Evolutionary conservation across 1,140 invertebrate genomes (phyloP), one percentile per base, ranked within the genome.

Genomic region (Cyphomyrmex costatus): DNA sequence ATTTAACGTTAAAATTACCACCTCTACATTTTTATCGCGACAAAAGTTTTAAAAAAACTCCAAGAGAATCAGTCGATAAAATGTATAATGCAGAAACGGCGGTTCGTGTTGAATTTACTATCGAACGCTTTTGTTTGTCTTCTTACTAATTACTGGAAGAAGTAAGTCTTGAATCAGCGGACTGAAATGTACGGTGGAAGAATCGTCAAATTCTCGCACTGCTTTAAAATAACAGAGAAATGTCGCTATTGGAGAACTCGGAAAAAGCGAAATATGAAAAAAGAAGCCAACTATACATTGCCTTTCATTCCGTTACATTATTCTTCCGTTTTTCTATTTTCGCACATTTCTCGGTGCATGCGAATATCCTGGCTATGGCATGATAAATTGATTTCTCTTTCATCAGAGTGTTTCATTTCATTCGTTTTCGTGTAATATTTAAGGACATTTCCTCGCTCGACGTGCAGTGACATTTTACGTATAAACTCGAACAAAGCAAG

Each of bases 321-420:
- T 63, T 61, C 53, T 63, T 36, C 14, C 14, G 21, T 58, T 63
- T 7, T 0, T 61, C 16, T 16, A 60, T 42, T 77, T 60, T 10
- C 3, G n/a, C n/a, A 77, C 19, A 6, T 30, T 42, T 77, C 16
- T 42, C 36, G 7, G 21, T 16, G 27, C 19, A 33, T 19, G 24
- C 46, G 8, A 16, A 46, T 77, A 19, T 42, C 12, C 14, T 33
- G 53, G 24, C 56, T 42, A 42, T 42, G 36, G 10, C 21, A 27
- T 27, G 53, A 76, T 42, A 76, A 60, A 76, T 76, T 77, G 24
- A 61, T 63, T 63, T 63, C 5, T 30, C 21, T 46, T 53, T 53
- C 46, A n/a, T 42, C 16, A 7, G 19, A 33, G 14, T 6, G 19
- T 42, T 42, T 24, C 24, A 27, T 61, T 42, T 42, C 12, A 7